Evolutionary conservation across 2,113 vertebrate species (phyloP).

Genomic region (Trematocara macrostoma): DNA sequence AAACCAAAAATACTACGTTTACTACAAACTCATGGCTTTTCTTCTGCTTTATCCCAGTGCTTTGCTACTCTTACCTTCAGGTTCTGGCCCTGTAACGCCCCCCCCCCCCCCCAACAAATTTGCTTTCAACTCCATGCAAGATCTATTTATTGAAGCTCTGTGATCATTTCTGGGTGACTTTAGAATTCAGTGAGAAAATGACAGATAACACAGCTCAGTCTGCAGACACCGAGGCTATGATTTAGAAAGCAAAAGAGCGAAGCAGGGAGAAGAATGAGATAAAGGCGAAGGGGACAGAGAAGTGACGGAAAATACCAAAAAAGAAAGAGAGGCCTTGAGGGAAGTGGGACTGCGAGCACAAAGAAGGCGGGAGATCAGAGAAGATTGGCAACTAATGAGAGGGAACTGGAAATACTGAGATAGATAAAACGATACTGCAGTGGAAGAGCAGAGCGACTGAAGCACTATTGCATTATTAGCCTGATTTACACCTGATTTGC

Average conservation of each 20-base stretch:
- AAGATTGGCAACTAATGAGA: conserved; percentile 41
- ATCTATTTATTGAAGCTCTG: conserved; percentile 32
- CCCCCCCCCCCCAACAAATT: neutral
- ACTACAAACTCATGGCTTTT: neutral
- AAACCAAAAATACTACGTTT: neutral
- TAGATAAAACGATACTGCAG: neutral
- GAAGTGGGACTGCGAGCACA: conserved; percentile 6
- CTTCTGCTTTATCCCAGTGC: neutral
- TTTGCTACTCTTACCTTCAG: neutral
- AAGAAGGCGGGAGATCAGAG: conserved; percentile 13
- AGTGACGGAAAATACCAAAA: neutral
- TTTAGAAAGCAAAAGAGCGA: neutral
- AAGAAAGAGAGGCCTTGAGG: neutral
- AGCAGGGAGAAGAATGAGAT: neutral
- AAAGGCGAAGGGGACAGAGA: neutral
- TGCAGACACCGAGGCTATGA: conserved; percentile 2
- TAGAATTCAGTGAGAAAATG: conserved; percentile 25
- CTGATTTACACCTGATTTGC: neutral
- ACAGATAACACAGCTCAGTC: conserved; percentile 31
- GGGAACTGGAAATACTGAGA: conserved; percentile 5
- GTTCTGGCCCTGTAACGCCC: neutral
- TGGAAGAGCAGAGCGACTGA: neutral
- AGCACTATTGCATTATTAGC: neutral
- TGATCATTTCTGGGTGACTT: conserved; percentile 41
- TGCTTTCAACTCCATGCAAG: neutral